A percentile compares a stretch with the other conserved stretches of the same genome.
Evolutionary conservation across 2,113 vertebrate species (phyloP).

Genomic region (Etheostoma cragini): DNA sequence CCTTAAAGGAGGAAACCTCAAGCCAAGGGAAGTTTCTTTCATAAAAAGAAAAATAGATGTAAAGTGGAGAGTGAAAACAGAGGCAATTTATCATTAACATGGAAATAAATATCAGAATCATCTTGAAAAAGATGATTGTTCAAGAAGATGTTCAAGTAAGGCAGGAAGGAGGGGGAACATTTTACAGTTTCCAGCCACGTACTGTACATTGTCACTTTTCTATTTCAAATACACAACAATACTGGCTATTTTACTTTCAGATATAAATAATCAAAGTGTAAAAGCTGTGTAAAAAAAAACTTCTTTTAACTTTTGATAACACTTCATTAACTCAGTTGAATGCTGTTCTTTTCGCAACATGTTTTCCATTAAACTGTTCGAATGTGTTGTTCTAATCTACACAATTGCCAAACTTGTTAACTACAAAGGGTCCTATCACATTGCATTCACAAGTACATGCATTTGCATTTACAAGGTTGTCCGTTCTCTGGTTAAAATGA

Average conservation of each 20-base stretch:
- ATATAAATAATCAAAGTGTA: no score
- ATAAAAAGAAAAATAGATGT: neutral
- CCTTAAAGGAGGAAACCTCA: neutral
- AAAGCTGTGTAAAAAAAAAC: no score
- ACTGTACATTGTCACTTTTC: neutral
- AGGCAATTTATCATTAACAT: neutral
- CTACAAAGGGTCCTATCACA: neutral
- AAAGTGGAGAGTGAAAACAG: neutral
- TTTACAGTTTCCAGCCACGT: neutral
- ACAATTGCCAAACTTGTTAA: conserved; percentile 17
- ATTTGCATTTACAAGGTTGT: conserved; percentile 24
- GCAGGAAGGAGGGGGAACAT: neutral
- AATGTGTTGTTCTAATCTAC: conserved; percentile 4
- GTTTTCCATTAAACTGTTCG: neutral
- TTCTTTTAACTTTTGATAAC: neutral
- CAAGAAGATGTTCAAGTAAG: neutral
- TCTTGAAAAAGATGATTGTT: neutral
- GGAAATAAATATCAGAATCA: neutral
- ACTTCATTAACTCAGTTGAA: conserved; percentile 2
- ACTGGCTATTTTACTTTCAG: neutral
- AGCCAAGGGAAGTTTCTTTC: neutral
- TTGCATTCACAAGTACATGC: conserved; percentile 12
- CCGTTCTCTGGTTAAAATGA: conserved; percentile 49
- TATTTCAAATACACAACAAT: neutral
- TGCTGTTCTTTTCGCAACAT: neutral